Evolutionary conservation across 2,113 vertebrate species (phyloP).

Genomic region (sheep (Ovis aries)): ARS-UI_Ramb_v3.0 NC_056072.1:45991001-45991500

Average conservation of each 20-base stretch:
- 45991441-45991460: conserved; percentile 48
- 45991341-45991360: conserved; percentile 48
- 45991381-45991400: conserved; percentile 37
- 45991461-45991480: not conserved
- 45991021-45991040: conserved; percentile 48
- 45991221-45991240: not conserved
- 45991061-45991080: conserved; percentile 37
- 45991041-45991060: conserved; percentile 38
- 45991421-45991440: conserved; percentile 25
- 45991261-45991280: not conserved
- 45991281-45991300: conserved; percentile 1
- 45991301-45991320: conserved; percentile 32
- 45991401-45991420: conserved; percentile 46
- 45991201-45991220: not conserved
- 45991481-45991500: conserved; percentile 32
- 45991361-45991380: conserved; percentile 46
- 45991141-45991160: not conserved
- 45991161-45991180: not conserved
- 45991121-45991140: not conserved
- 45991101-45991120: conserved; percentile 14
- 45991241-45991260: not conserved
- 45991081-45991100: conserved; percentile 11
- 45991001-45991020: conserved; percentile 53
- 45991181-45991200: not conserved
- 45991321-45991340: conserved; percentile 25